Base-by-base conservation (phyloP, 2,797 vertebrate species). In the Acanthurus lineatus region DNA sequence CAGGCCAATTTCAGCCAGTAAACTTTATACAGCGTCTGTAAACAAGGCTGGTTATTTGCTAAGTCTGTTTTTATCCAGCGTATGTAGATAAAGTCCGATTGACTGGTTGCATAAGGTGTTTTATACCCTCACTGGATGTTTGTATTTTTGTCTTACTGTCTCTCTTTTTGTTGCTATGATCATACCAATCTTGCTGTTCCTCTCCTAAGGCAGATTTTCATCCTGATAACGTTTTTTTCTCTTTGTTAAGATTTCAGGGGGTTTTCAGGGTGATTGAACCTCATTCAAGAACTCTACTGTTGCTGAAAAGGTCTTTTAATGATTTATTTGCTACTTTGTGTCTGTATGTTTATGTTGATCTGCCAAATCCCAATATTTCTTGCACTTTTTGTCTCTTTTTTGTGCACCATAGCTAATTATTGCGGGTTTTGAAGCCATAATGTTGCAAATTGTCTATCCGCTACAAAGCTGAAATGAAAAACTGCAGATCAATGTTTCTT, bases 1-100 rank as follows among this genome's bases (percentile, higher is more conserved):
- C 40, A 56, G 66, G 61, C 66, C 72, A 83, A 59, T 40, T 86
- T 78, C 59, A 79, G 73, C 63, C 69, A 86, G 38, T 48, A 69
- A 80, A 77, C 25, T 9, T 19, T 45, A 40, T 25, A 75, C 59
- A 69, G 40, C 58, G 54, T 78, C 44, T 56, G 38, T 32, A 81
- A 86, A 81, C 28, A 79, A 66, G 56, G 28, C 49, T 54, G 17
- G 6, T 67, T 83, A 12, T 68, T 35, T 35, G 25, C 52, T 32
- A 8, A n/a, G 40, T 54, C 51, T 44, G 64, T 58, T 58, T 54
- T 69, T 15, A 66, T 64, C 22, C 28, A 59, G 42, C 9, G 0
- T 22, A 9, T 60, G n/a, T 61, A 10, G 73, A 54, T 22, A 28
- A 52, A 35, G 11, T 49, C 15, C 61, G 35, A 38, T 17, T 7